A percentile compares a stretch with the other conserved stretches of the same genome.
Evolutionary conservation across 1,140 invertebrate genomes (phyloP).

Genomic region (Homarus americanus): DNA sequence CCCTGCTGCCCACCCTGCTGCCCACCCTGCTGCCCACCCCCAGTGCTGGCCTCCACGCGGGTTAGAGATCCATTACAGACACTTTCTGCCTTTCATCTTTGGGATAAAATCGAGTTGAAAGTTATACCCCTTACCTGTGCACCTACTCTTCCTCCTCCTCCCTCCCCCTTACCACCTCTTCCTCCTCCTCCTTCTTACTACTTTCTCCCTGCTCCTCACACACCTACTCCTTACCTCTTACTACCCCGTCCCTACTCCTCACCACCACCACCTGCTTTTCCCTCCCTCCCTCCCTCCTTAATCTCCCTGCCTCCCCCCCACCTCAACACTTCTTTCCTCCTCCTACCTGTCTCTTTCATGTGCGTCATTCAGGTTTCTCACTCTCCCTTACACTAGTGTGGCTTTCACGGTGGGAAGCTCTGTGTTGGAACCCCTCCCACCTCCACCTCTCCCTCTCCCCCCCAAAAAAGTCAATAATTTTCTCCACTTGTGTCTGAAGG

Average conservation of each 20-base stretch:
- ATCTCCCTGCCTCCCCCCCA: neutral
- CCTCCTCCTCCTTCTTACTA: neutral
- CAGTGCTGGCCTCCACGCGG: too few species aligned
- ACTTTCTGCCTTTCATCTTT: too few species aligned
- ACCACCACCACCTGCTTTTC: neutral
- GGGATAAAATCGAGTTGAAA: too few species aligned
- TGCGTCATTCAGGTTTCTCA: neutral
- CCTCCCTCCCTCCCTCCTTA: neutral
- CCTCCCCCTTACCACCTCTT: neutral
- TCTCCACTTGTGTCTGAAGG: too few species aligned
- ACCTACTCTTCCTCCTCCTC: neutral
- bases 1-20: too few species aligned
- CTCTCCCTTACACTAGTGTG: neutral
- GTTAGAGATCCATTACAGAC: too few species aligned
- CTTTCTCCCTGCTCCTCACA: neutral
- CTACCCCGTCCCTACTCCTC: neutral
- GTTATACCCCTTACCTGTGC: too few species aligned
- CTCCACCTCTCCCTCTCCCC: neutral
- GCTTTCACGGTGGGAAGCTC: too few species aligned
- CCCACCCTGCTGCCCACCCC: too few species aligned
- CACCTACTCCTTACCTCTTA: neutral
- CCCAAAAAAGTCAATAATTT: too few species aligned
- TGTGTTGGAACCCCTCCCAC: neutral
- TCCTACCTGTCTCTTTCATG: neutral
- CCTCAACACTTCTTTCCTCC: neutral